Evolutionary conservation across 2,113 vertebrate species (phyloP), one percentile per base, ranked within the genome.

Genomic region (Hemicordylus capensis): DNA sequence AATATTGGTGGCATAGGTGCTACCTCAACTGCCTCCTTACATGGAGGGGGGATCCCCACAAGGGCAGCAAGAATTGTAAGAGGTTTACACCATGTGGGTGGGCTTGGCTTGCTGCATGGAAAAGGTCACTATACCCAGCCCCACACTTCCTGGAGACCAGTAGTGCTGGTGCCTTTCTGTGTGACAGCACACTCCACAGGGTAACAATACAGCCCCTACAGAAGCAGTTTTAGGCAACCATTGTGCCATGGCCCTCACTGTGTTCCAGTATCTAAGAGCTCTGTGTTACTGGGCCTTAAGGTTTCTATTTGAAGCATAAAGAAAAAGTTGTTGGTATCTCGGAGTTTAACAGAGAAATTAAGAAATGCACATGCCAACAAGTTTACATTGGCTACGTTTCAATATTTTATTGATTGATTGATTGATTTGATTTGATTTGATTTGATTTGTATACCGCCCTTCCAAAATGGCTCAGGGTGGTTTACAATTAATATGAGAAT

Each of bases 321-420:
- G 26, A 64, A 31, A 64, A 64, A 9, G 11, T 12, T 54, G 72
- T 4, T 48, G 82, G 51, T 87, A 64, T 64, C 26, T 64, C 63
- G 6, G 59, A 19, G 82, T 81, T 88, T 67, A 86, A 64, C 58
- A 76, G 12, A 85, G 78, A 48, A 56, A 67, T 90, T 67, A 67
- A 81, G 89, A 70, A 70, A 85, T 0, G 3, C 34, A 88, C 73
- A 81, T 64, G 70, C 14, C 54, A 73, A 88, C 84, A 85, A 91
- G 48, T 88, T 85, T 0, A 0, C 24, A 63, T 51, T 51, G 48
- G 48, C 48, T 51, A 51, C 48, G 48, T 51, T 51, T 51, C 6
- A 51, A 51, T n/a, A n/a, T n/a, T n/a, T n/a, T n/a, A n/a, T n/a
- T n/a, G n/a, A n/a, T n/a, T n/a, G n/a, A n/a, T n/a, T n/a, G n/a